A percentile compares a stretch with the other conserved stretches of the same genome.
Evolutionary conservation across 1,140 invertebrate genomes (phyloP).

Genomic region (Drosophila mauritiana): DNA sequence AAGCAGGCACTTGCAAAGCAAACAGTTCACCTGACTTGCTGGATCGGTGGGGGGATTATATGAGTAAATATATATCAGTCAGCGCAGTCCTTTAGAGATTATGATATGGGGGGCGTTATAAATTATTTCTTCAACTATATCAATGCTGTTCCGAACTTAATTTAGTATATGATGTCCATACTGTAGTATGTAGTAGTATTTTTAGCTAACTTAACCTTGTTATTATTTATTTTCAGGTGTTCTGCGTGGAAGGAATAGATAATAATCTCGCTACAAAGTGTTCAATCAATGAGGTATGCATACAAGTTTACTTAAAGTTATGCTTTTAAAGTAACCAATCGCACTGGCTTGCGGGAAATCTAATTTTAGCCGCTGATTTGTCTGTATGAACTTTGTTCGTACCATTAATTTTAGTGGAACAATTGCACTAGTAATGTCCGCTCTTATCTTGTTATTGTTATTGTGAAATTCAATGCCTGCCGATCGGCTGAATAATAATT

Average conservation of each 20-base stretch:
- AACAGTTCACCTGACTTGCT: slow-evolving; percentile 14
- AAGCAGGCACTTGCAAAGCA: slow-evolving; percentile 14
- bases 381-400: slow-evolving; percentile 36
- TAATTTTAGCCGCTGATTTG: slow-evolving; percentile 30
- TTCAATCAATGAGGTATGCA: background rate
- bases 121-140: background rate
- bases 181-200: background rate
- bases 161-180: no score
- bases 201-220: background rate
- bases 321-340: slow-evolving; percentile 13
- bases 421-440: slow-evolving; percentile 19
- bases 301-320: background rate
- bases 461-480: slow-evolving; percentile 60
- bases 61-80: slow-evolving; percentile 6
- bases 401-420: slow-evolving; percentile 43
- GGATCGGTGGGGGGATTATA: slow-evolving; percentile 3
- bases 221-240: background rate
- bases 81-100: slow-evolving; percentile 1
- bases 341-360: slow-evolving; percentile 12
- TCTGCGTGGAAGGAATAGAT: background rate
- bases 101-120: background rate
- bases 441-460: slow-evolving; percentile 60
- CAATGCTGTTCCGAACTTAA: no score
- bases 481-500: slow-evolving; percentile 53
- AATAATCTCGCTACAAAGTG: slow-evolving; percentile 3